These are phyloP conservation scores for Zoanthus sociatus DNA, from an alignment of 92 coral and sea anemone genomes.

Conservation along the genomic window DNA sequence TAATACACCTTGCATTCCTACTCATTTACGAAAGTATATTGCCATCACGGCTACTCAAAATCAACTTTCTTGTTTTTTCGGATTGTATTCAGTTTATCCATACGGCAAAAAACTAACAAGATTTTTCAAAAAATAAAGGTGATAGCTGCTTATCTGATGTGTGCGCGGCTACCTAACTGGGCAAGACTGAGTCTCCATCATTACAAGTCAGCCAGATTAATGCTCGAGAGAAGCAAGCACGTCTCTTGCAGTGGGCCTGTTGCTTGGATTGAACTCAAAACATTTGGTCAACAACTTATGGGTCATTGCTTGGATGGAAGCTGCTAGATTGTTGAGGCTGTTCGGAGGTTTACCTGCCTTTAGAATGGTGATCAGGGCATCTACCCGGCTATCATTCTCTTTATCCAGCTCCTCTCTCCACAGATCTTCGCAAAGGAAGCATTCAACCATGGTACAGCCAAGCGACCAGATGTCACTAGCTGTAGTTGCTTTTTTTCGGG, in stretches of 20 bases:
- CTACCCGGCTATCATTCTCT: constrained; percentile 18
- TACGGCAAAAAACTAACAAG: background rate
- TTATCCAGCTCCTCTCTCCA: constrained; percentile 21
- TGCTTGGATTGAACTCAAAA: background rate
- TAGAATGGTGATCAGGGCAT: constrained; percentile 9
- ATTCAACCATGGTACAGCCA: constrained; percentile 27
- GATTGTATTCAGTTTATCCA: constrained; percentile 3
- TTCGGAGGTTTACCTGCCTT: constrained; percentile 3
- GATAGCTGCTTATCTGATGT: background rate
- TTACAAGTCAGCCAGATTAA: background rate
- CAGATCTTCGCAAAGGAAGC: constrained; percentile 24
- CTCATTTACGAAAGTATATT: background rate
- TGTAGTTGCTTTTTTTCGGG: constrained; percentile 23
- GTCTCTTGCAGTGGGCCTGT: background rate
- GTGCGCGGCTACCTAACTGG: constrained; percentile 7
- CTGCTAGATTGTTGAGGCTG: constrained; percentile 1
- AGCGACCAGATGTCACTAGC: constrained; percentile 35
- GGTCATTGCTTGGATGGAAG: background rate
- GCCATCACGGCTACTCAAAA: background rate
- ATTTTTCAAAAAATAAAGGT: background rate
- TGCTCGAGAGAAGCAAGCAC: background rate
- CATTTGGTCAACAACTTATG: too few relatives aligned
- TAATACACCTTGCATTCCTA: background rate
- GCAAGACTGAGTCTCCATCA: background rate
- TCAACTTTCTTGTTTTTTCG: background rate